phyloP scores from a whole-genome alignment of 2,888 invertebrate species.

The Crematogaster levior region DNA sequence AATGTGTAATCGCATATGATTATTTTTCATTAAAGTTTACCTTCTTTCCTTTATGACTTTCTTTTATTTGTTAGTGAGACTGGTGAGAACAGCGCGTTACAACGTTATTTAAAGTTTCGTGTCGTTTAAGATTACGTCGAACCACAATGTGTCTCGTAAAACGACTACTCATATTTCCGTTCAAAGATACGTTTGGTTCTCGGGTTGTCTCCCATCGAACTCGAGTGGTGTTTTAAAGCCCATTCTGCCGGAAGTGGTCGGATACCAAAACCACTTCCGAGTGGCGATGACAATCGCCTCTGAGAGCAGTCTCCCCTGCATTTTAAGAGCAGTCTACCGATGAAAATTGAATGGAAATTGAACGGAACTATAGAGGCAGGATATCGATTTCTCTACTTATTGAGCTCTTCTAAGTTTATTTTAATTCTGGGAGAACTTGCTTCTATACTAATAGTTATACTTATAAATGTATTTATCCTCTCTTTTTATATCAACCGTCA shows the following conservation, averaged over 20 bases:
- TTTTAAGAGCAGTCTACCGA: conserved; percentile 69
- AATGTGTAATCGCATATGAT: background rate
- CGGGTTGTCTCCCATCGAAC: conserved; percentile 60
- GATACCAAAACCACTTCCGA: conserved; percentile 77
- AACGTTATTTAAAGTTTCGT: conserved; percentile 28
- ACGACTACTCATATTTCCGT: conserved; percentile 46
- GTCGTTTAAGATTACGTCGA: conserved; percentile 42
- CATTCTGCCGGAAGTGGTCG: conserved; percentile 70
- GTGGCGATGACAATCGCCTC: conserved; percentile 66
- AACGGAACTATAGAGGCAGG: conserved; percentile 51
- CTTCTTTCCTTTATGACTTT: conserved; percentile 3
- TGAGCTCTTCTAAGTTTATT: conserved; percentile 31
- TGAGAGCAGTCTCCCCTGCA: conserved; percentile 52
- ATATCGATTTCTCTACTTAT: conserved; percentile 66
- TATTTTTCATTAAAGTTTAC: conserved; percentile 3
- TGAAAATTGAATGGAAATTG: conserved; percentile 63
- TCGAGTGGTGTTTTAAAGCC: conserved; percentile 58
- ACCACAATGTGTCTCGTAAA: conserved; percentile 41
- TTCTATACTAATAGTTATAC: conserved; percentile 5
- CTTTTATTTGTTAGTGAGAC: background rate
- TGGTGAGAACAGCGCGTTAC: background rate
- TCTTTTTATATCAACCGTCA: background rate
- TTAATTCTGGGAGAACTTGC: conserved; percentile 23
- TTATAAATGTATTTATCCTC: background rate
- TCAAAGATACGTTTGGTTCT: conserved; percentile 45